Conservation (phyloP, 2,888 invertebrate genomes). For the Alentia gelatinosa region DNA sequence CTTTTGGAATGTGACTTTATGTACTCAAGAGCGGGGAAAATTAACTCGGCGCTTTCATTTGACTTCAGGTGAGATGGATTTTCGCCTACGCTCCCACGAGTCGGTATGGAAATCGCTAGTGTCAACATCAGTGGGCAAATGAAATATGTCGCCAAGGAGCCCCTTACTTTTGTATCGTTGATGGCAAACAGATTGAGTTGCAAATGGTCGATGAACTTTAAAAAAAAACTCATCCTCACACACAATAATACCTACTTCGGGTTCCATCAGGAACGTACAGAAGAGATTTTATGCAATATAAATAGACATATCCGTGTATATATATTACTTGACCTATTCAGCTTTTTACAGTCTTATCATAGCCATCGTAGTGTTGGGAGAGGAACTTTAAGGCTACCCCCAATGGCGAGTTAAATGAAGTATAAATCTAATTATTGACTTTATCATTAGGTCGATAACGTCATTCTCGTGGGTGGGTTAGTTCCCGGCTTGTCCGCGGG, state of each 20-base stretch:
- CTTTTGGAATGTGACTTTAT: conserved; percentile 51
- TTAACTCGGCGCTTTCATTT: not conserved
- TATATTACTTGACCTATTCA: no score
- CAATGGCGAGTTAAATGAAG: not conserved
- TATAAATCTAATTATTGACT: conserved; percentile 19
- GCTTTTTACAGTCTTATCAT: no score
- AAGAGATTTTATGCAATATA: no score
- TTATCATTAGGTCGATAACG: not conserved
- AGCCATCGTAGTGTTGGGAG: no score
- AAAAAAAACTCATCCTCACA: not conserved
- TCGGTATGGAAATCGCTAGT: not conserved
- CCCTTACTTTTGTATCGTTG: conserved; percentile 1
- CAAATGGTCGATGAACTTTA: not conserved
- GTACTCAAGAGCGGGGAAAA: conserved; percentile 42
- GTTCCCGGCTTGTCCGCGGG: not conserved
- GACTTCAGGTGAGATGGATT: not conserved
- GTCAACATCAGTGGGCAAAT: conserved; percentile 19
- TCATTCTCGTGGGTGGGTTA: not conserved
- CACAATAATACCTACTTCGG: no score
- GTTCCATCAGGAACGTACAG: no score
- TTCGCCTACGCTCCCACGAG: not conserved
- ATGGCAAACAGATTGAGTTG: not conserved
- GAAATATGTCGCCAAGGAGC: not conserved
- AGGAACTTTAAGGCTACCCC: not conserved
- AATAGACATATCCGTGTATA: no score